Conservation (phyloP, 2,888 invertebrate genomes). For the Troides aeacus region DNA sequence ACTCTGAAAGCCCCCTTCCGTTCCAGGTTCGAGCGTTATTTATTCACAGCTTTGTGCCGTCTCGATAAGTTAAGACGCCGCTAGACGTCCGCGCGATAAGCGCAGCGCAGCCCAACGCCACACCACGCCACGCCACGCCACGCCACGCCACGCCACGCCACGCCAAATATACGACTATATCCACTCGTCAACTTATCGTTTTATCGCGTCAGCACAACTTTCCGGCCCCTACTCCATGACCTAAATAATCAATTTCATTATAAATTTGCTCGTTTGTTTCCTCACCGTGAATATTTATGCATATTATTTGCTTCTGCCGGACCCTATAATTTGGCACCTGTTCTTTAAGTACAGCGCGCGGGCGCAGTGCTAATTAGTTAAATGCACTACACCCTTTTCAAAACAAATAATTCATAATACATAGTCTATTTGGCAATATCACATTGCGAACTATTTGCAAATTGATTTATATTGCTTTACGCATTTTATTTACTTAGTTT, state of each 20-base stretch:
- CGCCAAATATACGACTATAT: conserved; percentile 10
- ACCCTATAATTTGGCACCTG: background rate
- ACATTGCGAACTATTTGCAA: background rate
- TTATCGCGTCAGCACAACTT: conserved; percentile 28
- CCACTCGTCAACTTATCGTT: conserved; percentile 22
- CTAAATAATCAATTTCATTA: conserved; percentile 21
- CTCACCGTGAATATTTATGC: conserved; percentile 9
- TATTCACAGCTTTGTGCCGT: conserved; percentile 41
- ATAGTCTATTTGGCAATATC: background rate
- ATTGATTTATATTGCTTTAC: background rate
- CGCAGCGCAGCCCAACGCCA: background rate
- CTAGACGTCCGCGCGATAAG: conserved; percentile 25
- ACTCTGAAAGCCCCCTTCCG: conserved; percentile 68
- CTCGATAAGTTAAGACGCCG: conserved; percentile 28
- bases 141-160: background rate
- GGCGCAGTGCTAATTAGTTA: background rate
- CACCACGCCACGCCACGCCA: background rate
- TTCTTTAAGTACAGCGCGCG: background rate
- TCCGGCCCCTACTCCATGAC: conserved; percentile 26
- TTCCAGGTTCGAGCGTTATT: conserved; percentile 59
- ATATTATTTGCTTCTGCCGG: background rate
- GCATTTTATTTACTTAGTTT: no score
- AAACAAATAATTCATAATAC: background rate
- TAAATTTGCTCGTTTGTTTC: conserved; percentile 12
- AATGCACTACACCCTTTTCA: background rate